Evolutionary conservation across 2,113 vertebrate genomes (phyloP), one percentile per base, ranked within the genome.

Genomic region (Baryphthengus martii): DNA sequence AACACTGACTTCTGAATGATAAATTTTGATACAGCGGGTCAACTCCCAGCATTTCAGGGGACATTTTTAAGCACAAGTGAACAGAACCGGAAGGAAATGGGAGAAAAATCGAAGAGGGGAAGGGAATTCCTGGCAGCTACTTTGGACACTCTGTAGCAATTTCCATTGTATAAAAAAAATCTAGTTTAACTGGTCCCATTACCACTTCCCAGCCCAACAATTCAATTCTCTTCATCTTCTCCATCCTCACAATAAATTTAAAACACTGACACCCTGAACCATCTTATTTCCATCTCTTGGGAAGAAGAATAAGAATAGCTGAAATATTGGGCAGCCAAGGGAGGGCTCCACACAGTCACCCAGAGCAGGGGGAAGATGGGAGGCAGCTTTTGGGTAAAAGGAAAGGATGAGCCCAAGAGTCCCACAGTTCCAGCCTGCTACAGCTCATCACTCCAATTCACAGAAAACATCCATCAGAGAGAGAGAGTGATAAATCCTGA

Each of bases 321-420:
- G 37, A 75, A 74, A 53, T 16, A 39, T 0, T 13, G 29, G 20
- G 7, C 19, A 86, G 44, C 25, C 0, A 2, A 52, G 7, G 16
- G 49, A 68, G 16, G 10, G 33, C 12, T 66, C 21, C 42, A 44
- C 26, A 47, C 1, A 1, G 29, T 65, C n/a, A 45, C 33, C 18
- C 66, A 42, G 52, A 4, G n/a, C 45, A 37, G 26, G 3, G n/a
- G n/a, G 17, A 47, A 56, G 42, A 58, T 3, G 19, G 15, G 9
- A 7, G 42, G 5, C 40, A 70, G n/a, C 19, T n/a, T 85, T 40
- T 25, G 9, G 13, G 15, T 18, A 13, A 21, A 58, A 58, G 31
- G 14, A 45, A 14, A 66, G 4, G 40, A 2, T 16, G 17, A 79
- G 25, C 33, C 77, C 15, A 6, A 40, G 37, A 66, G 35, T 42